Conservation (phyloP, 2,797 vertebrate species). For the Dermochelys coriacea region DNA sequence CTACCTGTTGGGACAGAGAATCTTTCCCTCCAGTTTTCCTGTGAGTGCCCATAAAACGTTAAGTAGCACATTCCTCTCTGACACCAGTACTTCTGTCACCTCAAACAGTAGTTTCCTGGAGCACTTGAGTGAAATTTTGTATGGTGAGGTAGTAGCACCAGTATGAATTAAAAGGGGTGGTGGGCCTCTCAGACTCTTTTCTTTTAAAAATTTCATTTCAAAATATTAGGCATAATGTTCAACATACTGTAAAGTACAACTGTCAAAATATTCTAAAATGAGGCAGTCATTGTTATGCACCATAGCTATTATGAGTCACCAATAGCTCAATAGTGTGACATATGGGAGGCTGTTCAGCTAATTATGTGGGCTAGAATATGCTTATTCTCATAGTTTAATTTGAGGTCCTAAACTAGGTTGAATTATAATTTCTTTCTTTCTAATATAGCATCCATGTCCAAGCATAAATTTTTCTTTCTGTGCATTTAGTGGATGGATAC, state of each 20-base stretch:
- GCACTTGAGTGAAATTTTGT: background rate
- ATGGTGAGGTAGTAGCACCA: background rate
- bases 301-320: background rate
- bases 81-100: background rate
- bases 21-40: background rate
- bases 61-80: background rate
- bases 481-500: background rate
- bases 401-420: background rate
- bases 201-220: background rate
- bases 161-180: background rate
- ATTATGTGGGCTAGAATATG: background rate
- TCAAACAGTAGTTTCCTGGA: background rate
- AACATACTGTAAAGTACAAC: background rate
- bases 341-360: background rate
- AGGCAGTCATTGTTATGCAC: background rate
- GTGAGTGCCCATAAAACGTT: background rate
- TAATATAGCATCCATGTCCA: background rate
- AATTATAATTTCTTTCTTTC: background rate
- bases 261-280: background rate
- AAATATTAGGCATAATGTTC: background rate
- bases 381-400: background rate
- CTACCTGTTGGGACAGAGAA: background rate
- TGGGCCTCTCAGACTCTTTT: background rate
- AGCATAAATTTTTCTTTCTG: background rate
- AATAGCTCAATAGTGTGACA: background rate